Evolutionary conservation across 2,113 vertebrate species (phyloP), one percentile per base, ranked within the genome.

Genomic region (Cebidichthys violaceus): DNA sequence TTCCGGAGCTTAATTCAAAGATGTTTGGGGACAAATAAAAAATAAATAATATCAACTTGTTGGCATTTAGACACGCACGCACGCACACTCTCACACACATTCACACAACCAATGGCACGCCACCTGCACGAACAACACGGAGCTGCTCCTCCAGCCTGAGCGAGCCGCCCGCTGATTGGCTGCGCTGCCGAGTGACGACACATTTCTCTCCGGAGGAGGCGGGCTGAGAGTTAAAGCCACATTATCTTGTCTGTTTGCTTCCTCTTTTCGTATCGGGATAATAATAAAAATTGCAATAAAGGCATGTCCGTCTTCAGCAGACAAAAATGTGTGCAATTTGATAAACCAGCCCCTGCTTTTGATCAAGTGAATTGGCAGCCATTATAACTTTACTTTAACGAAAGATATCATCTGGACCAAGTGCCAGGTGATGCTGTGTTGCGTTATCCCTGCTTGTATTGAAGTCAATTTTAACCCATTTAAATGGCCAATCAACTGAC

Each of bases 161-260:
- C 72, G 84, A 64, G 15, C 77, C 3, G 71, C 41, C 8, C 78
- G 13, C 54, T 77, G 86, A 95, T 95, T 95, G 94, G 95, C 88
- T 86, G 41, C 31, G 11, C 6, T 0, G 24, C 9, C 0, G 3
- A 0, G 66, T 93, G 92, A 95, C 68, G 93, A 94, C 89, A 91
- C 66, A 6, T 18, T 59, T 31, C 65, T 77, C 73, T 60, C 41
- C 7, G 9, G 59, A 79, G 84, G 85, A 85, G 92, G 84, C 79
- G 87, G 70, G 57, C 59, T 33, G 68, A 43, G 72, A 69, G 87
- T 95, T 94, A 93, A 94, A 95, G 93, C 88, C 86, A 85, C 85
- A 93, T 73, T 77, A 73, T 77, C 81, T 64, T 9, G 10, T 70
- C 65, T 83, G 79, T 85, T 92, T 81, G 81, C 78, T 64, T 90